A percentile compares a stretch with the other conserved stretches of the same genome.
phyloP scores from a whole-genome alignment of 2,888 invertebrate genomes.

The Micoletzkya japonica region DNA sequence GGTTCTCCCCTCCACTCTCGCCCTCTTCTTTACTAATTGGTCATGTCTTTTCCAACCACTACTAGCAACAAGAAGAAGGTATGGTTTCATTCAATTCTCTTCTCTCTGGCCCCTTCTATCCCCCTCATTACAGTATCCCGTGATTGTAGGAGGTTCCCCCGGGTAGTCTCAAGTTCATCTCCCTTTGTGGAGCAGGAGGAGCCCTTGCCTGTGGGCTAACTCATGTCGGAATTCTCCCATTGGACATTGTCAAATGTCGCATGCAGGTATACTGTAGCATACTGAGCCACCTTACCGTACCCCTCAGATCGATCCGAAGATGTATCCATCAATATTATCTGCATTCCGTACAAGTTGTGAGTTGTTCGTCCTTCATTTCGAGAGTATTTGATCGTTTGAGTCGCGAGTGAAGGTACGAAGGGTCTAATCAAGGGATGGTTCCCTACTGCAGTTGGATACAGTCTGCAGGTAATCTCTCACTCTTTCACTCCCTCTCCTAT shows the following conservation, averaged over 20 bases:
- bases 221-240: conserved; percentile 82
- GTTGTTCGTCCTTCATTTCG: background rate
- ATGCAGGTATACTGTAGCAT: conserved; percentile 73
- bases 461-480: conserved; percentile 77
- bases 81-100: too few relatives aligned
- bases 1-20: too few relatives aligned
- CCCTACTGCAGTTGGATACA: conserved; percentile 94
- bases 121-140: background rate
- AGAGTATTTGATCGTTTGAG: conserved; percentile 69
- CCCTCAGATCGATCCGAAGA: conserved; percentile 80
- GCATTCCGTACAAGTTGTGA: conserved; percentile 14
- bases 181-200: conserved; percentile 87
- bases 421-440: conserved; percentile 94
- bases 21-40: too few relatives aligned
- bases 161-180: conserved; percentile 84
- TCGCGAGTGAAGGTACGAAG: conserved; percentile 83
- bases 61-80: too few relatives aligned
- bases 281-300: conserved; percentile 10
- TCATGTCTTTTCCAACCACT: too few relatives aligned
- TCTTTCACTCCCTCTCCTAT: background rate
- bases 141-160: conserved; percentile 29
- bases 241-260: conserved; percentile 90
- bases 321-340: conserved; percentile 71
- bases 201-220: conserved; percentile 79
- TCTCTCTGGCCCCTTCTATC: too few relatives aligned